Evolutionary conservation across 2,113 vertebrate species (phyloP).

Genomic region (Elachura formosa): DNA sequence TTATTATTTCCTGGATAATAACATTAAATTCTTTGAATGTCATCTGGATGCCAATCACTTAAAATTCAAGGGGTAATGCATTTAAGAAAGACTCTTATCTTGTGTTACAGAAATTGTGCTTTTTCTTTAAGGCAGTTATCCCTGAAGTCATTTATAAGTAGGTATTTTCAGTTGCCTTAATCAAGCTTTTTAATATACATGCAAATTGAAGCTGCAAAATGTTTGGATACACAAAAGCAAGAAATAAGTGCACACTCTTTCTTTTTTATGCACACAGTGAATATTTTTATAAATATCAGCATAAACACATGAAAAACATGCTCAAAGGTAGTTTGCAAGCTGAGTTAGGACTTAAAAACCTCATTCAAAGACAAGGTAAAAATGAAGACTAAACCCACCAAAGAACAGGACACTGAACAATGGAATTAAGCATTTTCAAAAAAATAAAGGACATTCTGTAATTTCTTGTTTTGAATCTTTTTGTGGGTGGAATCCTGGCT

Average conservation of each 20-base stretch:
- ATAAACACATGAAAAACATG: neutral
- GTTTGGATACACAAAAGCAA: neutral
- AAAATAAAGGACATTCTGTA: neutral
- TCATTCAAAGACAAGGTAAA: neutral
- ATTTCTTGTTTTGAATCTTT: slow-evolving; percentile 53
- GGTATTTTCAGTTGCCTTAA: slow-evolving; percentile 17
- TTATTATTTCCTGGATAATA: slow-evolving; percentile 57
- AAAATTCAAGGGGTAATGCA: neutral
- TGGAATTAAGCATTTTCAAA: neutral
- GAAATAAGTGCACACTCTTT: neutral
- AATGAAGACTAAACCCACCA: neutral
- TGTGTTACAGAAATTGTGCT: neutral
- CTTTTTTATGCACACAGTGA: neutral
- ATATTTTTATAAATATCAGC: neutral
- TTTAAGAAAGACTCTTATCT: slow-evolving; percentile 36
- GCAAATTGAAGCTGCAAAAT: slow-evolving; percentile 27
- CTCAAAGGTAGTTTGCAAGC: neutral
- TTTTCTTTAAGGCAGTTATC: slow-evolving; percentile 53
- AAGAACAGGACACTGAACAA: neutral
- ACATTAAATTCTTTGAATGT: slow-evolving; percentile 19
- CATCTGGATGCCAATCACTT: slow-evolving; percentile 35
- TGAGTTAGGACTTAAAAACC: neutral
- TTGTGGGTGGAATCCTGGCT: slow-evolving; percentile 64
- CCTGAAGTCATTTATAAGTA: slow-evolving; percentile 20
- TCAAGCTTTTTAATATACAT: slow-evolving; percentile 52